Percentiles rank a stretch among this genome's conserved stretches.
These are phyloP conservation scores for Tuberolachnus salignus DNA, from an alignment of 2,888 invertebrate genomes.

Conservation along the genomic window DNA sequence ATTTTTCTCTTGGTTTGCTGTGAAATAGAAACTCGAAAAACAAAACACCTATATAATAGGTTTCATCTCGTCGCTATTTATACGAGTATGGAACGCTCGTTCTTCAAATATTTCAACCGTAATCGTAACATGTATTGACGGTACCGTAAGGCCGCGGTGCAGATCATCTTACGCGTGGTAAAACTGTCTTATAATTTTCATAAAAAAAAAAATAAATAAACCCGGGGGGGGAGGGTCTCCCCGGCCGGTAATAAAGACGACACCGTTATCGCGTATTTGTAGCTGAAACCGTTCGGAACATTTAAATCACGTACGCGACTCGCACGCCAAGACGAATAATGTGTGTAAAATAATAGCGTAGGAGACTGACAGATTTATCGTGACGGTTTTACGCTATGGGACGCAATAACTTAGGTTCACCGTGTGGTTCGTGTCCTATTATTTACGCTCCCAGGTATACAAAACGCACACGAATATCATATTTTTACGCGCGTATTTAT, in stretches of 20 bases:
- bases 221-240: too few species aligned
- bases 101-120: too few species aligned
- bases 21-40: too few species aligned
- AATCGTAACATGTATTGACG: too few species aligned
- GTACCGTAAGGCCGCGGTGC: too few species aligned
- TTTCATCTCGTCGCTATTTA: too few species aligned
- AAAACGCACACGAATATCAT: background rate
- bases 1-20: too few species aligned
- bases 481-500: background rate
- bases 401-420: slow-evolving; percentile 46
- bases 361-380: slow-evolving; percentile 55
- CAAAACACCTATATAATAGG: too few species aligned
- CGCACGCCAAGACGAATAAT: slow-evolving; percentile 40
- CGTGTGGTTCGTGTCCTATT: background rate
- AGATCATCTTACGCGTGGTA: too few species aligned
- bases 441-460: background rate
- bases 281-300: slow-evolving; percentile 8
- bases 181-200: too few species aligned
- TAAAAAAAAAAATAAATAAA: too few species aligned
- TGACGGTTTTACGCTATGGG: slow-evolving; percentile 46
- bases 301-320: slow-evolving; percentile 45
- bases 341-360: slow-evolving; percentile 39
- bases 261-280: background rate
- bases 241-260: slow-evolving; percentile 12
- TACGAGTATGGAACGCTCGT: too few species aligned